Evolutionary conservation across 1,140 invertebrate genomes (phyloP).

Genomic region (Formica exsecta): DNA sequence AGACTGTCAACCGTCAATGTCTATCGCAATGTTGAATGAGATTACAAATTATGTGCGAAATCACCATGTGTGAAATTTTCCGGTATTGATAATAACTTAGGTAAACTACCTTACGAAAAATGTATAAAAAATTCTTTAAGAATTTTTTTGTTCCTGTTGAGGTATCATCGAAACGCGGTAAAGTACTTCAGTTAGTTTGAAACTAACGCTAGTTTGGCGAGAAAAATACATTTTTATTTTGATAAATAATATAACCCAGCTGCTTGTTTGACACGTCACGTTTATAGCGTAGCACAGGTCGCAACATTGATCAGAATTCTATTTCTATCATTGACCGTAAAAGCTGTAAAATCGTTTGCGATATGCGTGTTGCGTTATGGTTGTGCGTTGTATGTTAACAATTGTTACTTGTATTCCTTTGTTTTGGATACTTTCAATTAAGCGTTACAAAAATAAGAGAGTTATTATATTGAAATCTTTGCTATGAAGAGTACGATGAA

Average conservation of each 20-base stretch:
- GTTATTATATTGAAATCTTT: conserved; percentile 54
- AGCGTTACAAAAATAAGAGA: conserved; percentile 39
- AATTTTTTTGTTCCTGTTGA: not conserved
- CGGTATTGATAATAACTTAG: not conserved
- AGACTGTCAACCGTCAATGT: not conserved
- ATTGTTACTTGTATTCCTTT: conserved; percentile 58
- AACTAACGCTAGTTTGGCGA: no score
- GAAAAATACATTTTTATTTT: not conserved
- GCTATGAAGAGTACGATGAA: conserved; percentile 16
- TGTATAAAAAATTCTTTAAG: no score
- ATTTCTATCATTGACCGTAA: not conserved
- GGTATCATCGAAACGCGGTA: not conserved
- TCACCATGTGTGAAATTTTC: not conserved
- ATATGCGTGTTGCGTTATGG: not conserved
- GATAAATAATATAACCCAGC: not conserved
- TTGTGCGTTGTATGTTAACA: conserved; percentile 1
- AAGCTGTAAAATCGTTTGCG: not conserved
- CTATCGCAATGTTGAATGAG: not conserved
- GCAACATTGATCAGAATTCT: not conserved
- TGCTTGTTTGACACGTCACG: not conserved
- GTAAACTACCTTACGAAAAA: no score
- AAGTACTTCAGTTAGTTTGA: not conserved
- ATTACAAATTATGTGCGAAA: not conserved
- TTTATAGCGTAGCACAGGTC: not conserved
- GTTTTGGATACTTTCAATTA: conserved; percentile 47